A percentile compares a stretch with the other conserved stretches of the same genome.
These are phyloP conservation scores for Tyria jacobaeae DNA, from an alignment of 2,888 invertebrate species.

Conservation along the genomic window DNA sequence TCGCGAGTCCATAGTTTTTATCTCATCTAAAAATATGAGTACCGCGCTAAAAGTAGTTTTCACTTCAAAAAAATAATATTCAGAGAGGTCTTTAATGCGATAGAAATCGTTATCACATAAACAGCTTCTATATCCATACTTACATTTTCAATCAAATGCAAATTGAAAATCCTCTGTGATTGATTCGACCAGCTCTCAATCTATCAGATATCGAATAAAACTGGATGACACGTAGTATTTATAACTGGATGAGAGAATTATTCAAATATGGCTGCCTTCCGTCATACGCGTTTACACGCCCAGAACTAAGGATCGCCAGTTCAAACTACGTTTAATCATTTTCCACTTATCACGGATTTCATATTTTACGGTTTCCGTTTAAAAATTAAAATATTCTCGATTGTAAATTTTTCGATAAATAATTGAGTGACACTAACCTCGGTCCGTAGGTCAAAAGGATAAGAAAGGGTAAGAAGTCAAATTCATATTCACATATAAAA, in stretches of 20 bases:
- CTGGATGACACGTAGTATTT: conserved; percentile 30
- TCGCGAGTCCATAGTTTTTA: no score
- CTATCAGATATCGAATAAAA: conserved; percentile 20
- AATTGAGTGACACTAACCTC: no score
- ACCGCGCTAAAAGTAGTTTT: no score
- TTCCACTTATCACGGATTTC: not conserved
- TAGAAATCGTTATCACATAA: not conserved
- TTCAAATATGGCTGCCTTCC: conserved; percentile 36
- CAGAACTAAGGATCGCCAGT: conserved; percentile 14
- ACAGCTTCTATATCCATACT: not conserved
- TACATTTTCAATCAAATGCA: not conserved
- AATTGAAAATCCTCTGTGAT: conserved; percentile 2
- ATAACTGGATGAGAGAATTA: conserved; percentile 36
- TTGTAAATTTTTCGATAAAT: no score
- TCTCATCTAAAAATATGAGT: no score
- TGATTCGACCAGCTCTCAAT: conserved; percentile 4
- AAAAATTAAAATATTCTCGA: no score
- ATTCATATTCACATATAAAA: no score
- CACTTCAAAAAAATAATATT: no score
- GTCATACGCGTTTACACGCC: conserved; percentile 31
- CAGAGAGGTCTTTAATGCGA: not conserved
- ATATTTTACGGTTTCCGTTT: not conserved
- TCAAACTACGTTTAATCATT: not conserved
- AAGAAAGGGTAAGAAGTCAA: not conserved
- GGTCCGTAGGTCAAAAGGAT: not conserved